phyloP scores from a whole-genome alignment of 2,888 invertebrate species.

The Creontiades dilutus region DNA sequence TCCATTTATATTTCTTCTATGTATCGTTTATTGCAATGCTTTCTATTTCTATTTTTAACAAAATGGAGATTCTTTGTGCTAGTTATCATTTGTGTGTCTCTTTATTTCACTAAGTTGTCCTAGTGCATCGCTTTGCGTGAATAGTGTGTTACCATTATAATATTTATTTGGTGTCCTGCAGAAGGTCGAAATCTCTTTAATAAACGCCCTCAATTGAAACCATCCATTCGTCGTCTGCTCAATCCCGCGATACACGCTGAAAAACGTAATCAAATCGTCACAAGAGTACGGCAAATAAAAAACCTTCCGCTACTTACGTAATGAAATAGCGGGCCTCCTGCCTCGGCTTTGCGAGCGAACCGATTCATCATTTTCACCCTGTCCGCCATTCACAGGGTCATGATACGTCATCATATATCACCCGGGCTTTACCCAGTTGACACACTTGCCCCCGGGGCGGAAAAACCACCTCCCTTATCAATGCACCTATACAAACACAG shows the following conservation, averaged over 20 bases:
- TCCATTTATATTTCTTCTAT: too few relatives aligned
- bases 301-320: constrained; percentile 17
- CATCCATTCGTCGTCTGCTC: too few relatives aligned
- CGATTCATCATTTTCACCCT: constrained; percentile 41
- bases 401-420: constrained; percentile 60
- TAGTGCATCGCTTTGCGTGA: too few relatives aligned
- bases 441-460: constrained; percentile 16
- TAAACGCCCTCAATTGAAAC: too few relatives aligned
- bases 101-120: too few relatives aligned
- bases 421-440: not conserved
- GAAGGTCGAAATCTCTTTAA: too few relatives aligned
- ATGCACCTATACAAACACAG: constrained; percentile 33
- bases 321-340: not conserved
- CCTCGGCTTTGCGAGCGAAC: not conserved
- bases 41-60: too few relatives aligned
- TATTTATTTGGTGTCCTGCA: too few relatives aligned
- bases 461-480: constrained; percentile 4
- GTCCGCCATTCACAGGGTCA: constrained; percentile 27
- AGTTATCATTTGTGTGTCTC: too few relatives aligned
- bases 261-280: not conserved
- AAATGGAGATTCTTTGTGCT: too few relatives aligned
- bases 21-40: too few relatives aligned
- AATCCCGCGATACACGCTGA: not conserved
- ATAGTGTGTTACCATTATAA: too few relatives aligned
- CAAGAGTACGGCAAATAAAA: not conserved